Evolutionary conservation across 2,888 invertebrate genomes (phyloP).

Genomic region (Odontocolon sp.): DNA sequence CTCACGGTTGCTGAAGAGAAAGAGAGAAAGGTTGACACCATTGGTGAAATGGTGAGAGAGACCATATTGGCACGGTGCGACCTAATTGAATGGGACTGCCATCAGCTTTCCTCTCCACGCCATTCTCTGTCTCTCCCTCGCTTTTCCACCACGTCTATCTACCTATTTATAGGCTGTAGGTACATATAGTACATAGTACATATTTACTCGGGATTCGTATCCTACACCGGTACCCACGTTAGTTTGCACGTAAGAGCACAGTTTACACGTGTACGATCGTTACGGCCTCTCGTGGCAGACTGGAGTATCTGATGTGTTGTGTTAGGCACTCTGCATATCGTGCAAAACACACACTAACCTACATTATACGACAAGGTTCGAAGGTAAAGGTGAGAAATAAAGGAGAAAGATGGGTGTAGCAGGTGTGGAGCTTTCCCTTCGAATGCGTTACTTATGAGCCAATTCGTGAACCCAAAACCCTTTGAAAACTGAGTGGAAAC

Average conservation of each 20-base stretch:
- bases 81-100: slow-evolving; percentile 28
- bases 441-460: not conserved
- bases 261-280: slow-evolving; percentile 28
- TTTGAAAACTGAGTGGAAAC: slow-evolving; percentile 16
- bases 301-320: not conserved
- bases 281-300: not conserved
- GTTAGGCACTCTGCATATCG: not conserved
- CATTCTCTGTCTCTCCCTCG: not conserved
- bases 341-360: not conserved
- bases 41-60: slow-evolving; percentile 20
- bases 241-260: slow-evolving; percentile 24
- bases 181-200: too few relatives aligned
- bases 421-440: not conserved
- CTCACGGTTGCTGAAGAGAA: slow-evolving; percentile 5
- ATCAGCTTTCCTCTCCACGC: not conserved
- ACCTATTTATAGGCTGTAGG: too few relatives aligned
- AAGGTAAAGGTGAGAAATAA: not conserved
- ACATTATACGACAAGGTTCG: not conserved
- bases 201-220: slow-evolving; percentile 22
- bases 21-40: not conserved
- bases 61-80: slow-evolving; percentile 12
- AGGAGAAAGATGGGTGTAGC: not conserved
- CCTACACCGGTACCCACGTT: not conserved
- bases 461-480: not conserved
- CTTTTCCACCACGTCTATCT: slow-evolving; percentile 3